Base-by-base conservation (phyloP, 2,888 invertebrate species). In the Macropis europaea region DNA sequence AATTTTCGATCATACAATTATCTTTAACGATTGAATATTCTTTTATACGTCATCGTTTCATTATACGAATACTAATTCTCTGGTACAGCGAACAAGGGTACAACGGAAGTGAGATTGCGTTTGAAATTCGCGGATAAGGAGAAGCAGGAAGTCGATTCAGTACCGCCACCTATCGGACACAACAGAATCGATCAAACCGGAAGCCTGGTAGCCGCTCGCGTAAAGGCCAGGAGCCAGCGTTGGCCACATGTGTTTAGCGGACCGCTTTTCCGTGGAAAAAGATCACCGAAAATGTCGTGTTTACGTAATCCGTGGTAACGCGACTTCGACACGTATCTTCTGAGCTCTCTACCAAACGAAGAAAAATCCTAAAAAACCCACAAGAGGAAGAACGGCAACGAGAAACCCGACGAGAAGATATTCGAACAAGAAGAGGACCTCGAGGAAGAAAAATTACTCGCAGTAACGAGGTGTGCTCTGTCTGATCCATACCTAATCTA, bases 301-400 rank as follows among this genome's bases (percentile, higher is more conserved):
- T 88, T 88, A 88, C 87, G 87, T 88, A 88, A 88, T 84, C 69
- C 74, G 82, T 75, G 80, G 79, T 76, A 79, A 76, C 78, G 72
- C 73, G 74, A 80, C 64, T 68, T 56, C 38, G 52, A 30, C 60
- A 71, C 76, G 69, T 73, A 77, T 61, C 67, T 72, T 62, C 36
- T 64, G 57, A 69, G 64, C 61, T 40, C 52, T 48, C 30, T 47
- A n/a, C 40, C 30, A 17, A 24, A 43, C 61, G 57, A 59, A 66
- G 30, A 42, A 61, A 66, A 61, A 60, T 56, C 15, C 28, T 24
- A 28, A 9, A 28, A 56, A 53, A 24, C 24, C 26, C 45, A n/a
- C 24, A n/a, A 34, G 26, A 43, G n/a, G 17, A 38, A 57, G 13
- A 13, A 19, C 32, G 4, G n/a, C n/a, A n/a, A 22, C 11, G 32